phyloP scores from a whole-genome alignment of 2,888 invertebrate species.

The Melanargia galathea region DNA sequence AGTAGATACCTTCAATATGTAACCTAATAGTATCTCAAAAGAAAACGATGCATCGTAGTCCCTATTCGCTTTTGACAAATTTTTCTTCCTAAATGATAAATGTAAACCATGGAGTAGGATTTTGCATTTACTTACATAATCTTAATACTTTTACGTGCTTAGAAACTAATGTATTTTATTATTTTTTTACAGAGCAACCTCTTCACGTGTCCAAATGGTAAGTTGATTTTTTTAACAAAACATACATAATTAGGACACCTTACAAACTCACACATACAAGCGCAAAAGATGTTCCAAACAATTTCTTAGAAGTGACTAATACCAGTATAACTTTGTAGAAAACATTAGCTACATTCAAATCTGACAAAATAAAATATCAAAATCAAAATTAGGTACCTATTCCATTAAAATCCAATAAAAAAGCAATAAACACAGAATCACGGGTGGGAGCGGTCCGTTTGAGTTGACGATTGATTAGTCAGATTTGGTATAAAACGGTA shows the following conservation, averaged over 20 bases:
- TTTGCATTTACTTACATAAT: not conserved
- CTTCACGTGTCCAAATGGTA: conserved; percentile 88
- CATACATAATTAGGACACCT: not conserved
- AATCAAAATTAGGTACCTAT: too few relatives aligned
- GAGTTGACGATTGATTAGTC: too few relatives aligned
- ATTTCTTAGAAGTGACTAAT: too few relatives aligned
- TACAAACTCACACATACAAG: not conserved
- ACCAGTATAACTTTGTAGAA: too few relatives aligned
- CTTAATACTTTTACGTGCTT: not conserved
- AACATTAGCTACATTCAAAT: too few relatives aligned
- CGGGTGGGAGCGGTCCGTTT: too few relatives aligned
- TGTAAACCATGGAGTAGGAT: not conserved
- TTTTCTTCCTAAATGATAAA: conserved; percentile 9
- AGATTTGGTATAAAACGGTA: too few relatives aligned
- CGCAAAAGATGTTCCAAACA: not conserved
- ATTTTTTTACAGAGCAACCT: conserved; percentile 84
- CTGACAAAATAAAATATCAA: too few relatives aligned
- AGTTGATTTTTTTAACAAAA: conserved; percentile 59
- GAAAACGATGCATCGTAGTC: not conserved
- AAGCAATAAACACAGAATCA: too few relatives aligned
- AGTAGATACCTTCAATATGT: too few relatives aligned
- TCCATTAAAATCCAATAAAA: too few relatives aligned
- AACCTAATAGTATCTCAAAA: not conserved
- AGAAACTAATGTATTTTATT: conserved; percentile 28
- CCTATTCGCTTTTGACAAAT: not conserved